Base-by-base conservation (phyloP, 2,797 vertebrate genomes). In the Lemur catta region DNA sequence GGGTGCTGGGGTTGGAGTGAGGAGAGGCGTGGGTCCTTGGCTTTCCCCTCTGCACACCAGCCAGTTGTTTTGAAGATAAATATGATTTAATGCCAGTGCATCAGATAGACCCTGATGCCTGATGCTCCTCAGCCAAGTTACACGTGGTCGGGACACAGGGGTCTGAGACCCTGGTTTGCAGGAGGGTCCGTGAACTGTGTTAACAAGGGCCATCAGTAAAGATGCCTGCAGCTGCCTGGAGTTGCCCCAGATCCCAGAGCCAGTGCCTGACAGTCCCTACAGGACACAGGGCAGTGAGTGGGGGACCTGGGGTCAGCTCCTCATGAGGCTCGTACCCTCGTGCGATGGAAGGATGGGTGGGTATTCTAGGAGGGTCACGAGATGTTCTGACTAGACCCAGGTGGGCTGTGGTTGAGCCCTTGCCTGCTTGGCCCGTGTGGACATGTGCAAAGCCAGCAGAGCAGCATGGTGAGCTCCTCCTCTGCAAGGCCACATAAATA, bases 281-380 rank as follows among this genome's bases (percentile, higher is more conserved):
- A 30, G 15, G 26, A 15, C 17, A 52, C 30, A 67, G 20, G 33
- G 11, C 33, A 17, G 17, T 5, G 0, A 18, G 20, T 1, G 20
- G 10, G n/a, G 2, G 5, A 17, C 63, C 26, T 12, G 0, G 30
- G 12, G 35, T 20, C 61, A 4, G 55, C 52, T 10, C 7, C 63
- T 15, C 22, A 2, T 4, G 12, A 43, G 11, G 4, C 7, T 63
- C 2, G 1, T 2, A 3, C 28, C 17, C 15, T 9, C 10, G 15
- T 10, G 0, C 0, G 2, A 46, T 46, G 43, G 43, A 46, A 46
- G 43, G 43, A 46, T 46, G 2, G 43, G 43, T 11, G 43, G 43
- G 43, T 11, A 2, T 11, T 48, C 30, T 41, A 9, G 24, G 50
- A 80, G 33, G 28, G 24, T 2, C 67, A 18, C 0, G 0, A 41